phyloP scores from a whole-genome alignment of 2,113 vertebrate species.

The Cryptomyrus ogoouensis region DNA sequence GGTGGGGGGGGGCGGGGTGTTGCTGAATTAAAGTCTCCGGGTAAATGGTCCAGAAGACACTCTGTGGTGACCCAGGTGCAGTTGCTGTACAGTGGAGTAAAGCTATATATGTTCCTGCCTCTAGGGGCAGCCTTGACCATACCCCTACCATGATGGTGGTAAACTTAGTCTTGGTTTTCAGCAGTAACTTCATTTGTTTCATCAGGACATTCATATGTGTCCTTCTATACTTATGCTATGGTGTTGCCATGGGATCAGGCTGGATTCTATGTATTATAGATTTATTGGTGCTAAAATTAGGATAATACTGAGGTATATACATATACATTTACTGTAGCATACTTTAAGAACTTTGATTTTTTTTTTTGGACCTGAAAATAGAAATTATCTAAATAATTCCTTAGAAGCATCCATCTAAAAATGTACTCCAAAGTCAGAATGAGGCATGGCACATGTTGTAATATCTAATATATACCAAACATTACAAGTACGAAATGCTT shows the following conservation, averaged over 20 bases:
- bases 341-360: neutral
- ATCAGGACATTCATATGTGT: neutral
- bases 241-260: neutral
- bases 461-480: neutral
- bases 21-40: slow-evolving; percentile 46
- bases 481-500: neutral
- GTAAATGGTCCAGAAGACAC: slow-evolving; percentile 53
- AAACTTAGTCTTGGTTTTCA: neutral
- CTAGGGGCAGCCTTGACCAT: slow-evolving; percentile 31
- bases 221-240: neutral
- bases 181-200: neutral
- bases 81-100: slow-evolving; percentile 3
- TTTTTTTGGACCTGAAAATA: neutral
- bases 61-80: slow-evolving; percentile 43
- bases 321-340: neutral
- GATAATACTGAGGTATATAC: neutral
- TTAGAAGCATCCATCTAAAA: neutral
- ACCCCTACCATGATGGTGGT: neutral
- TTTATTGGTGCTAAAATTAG: neutral
- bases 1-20: slow-evolving; percentile 20
- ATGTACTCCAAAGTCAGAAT: neutral
- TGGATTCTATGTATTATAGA: neutral
- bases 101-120: slow-evolving; percentile 34
- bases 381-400: neutral
- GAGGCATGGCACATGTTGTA: neutral